Evolutionary conservation across 2,797 vertebrate genomes (phyloP).

Genomic region (Danio jaintianensis): DNA sequence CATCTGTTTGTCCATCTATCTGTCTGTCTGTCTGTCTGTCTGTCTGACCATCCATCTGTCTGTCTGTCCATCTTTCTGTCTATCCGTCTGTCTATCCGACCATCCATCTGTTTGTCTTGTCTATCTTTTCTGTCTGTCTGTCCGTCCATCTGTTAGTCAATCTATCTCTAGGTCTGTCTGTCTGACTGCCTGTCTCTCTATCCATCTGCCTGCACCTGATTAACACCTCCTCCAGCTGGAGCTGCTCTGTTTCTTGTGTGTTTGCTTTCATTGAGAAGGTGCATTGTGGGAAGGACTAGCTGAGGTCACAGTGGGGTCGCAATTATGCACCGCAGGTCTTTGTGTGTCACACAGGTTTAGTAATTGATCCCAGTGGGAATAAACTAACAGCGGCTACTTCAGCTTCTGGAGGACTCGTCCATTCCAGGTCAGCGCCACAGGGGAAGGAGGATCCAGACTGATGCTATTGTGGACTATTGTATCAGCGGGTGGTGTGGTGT

Average conservation of each 20-base stretch:
- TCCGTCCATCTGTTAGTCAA: no score
- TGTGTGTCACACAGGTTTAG: constrained; percentile 34
- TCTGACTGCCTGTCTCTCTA: no score
- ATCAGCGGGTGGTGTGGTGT: not conserved
- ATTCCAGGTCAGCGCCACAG: constrained; percentile 32
- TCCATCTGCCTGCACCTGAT: not conserved
- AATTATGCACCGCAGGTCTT: constrained; percentile 9
- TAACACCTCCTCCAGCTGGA: constrained; percentile 18
- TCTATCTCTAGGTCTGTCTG: no score
- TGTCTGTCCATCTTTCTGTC: no score
- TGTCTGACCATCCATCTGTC: no score
- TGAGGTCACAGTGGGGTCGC: constrained; percentile 34
- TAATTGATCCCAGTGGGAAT: constrained; percentile 56
- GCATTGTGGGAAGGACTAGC: not conserved
- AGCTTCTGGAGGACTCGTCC: constrained; percentile 25
- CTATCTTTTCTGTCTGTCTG: no score
- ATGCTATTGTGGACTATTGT: constrained; percentile 4
- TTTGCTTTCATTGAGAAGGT: constrained; percentile 19
- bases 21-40: no score
- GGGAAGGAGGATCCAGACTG: constrained; percentile 21
- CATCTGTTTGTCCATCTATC: no score
- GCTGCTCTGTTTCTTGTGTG: constrained; percentile 29
- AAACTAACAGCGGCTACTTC: constrained; percentile 22
- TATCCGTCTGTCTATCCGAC: no score
- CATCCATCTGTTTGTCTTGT: no score